phyloP scores from a whole-genome alignment of 2,113 vertebrate genomes.

The Phoenicopterus ruber region DNA sequence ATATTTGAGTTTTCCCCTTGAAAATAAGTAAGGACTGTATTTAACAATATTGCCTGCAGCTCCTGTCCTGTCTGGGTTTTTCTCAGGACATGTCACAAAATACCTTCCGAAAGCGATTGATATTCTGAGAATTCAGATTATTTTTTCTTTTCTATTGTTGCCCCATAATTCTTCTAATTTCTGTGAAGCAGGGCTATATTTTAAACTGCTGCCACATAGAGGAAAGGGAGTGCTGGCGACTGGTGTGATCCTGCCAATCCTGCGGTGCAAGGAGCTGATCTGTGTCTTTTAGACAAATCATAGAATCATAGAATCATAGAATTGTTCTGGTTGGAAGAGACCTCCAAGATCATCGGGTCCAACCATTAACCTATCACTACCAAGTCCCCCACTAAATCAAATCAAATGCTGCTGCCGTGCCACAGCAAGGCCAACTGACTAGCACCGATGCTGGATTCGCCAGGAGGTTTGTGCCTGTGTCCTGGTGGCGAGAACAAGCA shows the following conservation, averaged over 20 bases:
- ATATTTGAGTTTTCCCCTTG: fast-evolving
- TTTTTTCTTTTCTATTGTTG: background rate
- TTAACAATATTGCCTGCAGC: background rate
- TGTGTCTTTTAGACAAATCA: background rate
- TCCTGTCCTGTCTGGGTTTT: background rate
- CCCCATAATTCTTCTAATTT: background rate
- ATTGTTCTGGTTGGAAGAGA: no score
- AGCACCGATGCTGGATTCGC: background rate
- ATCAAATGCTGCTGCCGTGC: background rate
- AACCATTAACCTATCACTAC: no score
- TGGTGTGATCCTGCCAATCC: background rate
- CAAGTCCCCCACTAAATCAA: no score
- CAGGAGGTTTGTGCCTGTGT: background rate
- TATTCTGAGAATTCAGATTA: background rate
- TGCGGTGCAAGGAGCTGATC: background rate
- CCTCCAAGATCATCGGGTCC: no score
- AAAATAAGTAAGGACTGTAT: background rate
- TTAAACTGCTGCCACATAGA: background rate
- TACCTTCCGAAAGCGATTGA: background rate
- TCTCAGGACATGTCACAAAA: background rate
- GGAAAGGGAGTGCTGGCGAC: background rate
- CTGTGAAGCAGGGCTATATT: background rate
- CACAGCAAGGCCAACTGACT: fast-evolving
- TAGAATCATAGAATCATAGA: no score
- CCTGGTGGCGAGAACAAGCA: background rate